Evolutionary conservation across 2,797 vertebrate genomes (phyloP), one percentile per base, ranked within the genome.

Genomic region (Huso huso): DNA sequence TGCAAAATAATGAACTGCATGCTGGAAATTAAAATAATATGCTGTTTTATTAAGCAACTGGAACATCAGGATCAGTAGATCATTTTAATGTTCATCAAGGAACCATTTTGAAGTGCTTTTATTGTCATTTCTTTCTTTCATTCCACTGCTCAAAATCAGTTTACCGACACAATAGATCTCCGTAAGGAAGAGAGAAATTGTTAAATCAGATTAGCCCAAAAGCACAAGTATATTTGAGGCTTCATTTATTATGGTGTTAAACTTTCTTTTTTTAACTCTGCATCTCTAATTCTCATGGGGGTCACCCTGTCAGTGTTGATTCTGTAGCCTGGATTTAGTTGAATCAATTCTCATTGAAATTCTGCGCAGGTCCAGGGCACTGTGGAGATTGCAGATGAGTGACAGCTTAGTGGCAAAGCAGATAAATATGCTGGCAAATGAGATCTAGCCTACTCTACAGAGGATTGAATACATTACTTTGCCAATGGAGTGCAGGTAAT

Each of bases 311-410:
- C 82, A 84, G 77, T 73, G 73, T 78, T 71, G 73, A 0, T 83
- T 83, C 79, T 76, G 64, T 82, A 81, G 77, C 82, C 87, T 84
- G 85, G 85, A 87, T 87, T 87, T 88, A 86, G 84, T 83, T 84
- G 86, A 88, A 89, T 88, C 88, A 87, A 87, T 87, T 81, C 86
- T 89, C 87, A 89, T 89, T 89, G 85, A 87, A 88, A 90, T 89
- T 89, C 87, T 82, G 83, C 79, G 77, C 86, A 85, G 79, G 83
- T 84, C 77, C 82, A 69, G 80, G 83, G 75, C 83, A 89, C 86
- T 79, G 81, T 84, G 78, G 85, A 86, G 87, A 87, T 66, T 81
- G 82, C 74, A 84, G 84, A 84, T 89, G 87, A 89, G 87, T 88
- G 88, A 86, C 87, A 89, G 82, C 78, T 78, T 81, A 82, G 84